phyloP scores from a whole-genome alignment of 1,140 invertebrate genomes.

The Orius insidiosus region DNA sequence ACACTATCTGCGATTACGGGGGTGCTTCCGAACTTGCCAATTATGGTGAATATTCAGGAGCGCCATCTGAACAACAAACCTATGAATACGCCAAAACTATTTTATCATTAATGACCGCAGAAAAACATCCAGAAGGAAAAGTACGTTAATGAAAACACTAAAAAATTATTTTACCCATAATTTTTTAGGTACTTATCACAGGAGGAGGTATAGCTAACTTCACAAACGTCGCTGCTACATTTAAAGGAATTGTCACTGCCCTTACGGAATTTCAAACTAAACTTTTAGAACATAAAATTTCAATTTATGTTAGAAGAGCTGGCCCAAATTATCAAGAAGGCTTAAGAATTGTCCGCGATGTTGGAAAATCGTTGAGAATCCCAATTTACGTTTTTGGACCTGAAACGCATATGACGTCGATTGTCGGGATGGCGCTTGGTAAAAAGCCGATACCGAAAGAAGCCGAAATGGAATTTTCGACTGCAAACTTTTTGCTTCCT shows the following conservation, averaged over 20 bases:
- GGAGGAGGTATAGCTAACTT: conserved; percentile 99
- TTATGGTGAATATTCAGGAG: conserved; percentile 98
- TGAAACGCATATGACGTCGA: conserved; percentile 98
- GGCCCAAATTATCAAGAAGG: conserved; percentile 99
- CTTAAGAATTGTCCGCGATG: conserved; percentile 70
- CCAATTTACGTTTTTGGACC: conserved; percentile 94
- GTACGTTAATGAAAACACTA: conserved; percentile 17
- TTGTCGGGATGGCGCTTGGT: conserved; percentile 93
- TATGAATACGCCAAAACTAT: conserved; percentile 99
- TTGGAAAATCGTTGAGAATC: conserved; percentile 76
- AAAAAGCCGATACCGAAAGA: conserved; percentile 68
- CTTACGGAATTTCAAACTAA: conserved; percentile 82
- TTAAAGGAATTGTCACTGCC: conserved; percentile 95
- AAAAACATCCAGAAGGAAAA: conserved; percentile 58
- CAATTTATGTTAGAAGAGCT: conserved; percentile 89
- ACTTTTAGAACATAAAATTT: conserved; percentile 78
- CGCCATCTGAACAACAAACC: conserved; percentile 95
- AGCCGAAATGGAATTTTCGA: conserved; percentile 48
- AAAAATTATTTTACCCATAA: too few relatives aligned
- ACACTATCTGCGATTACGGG: conserved; percentile 96
- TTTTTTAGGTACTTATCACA: conserved; percentile 73
- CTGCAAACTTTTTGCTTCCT: conserved; percentile 86
- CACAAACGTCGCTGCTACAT: conserved; percentile 98
- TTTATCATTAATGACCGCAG: conserved; percentile 86
- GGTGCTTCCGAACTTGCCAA: conserved; percentile 87